Evolutionary conservation across 2,888 invertebrate genomes (phyloP).

Genomic region (Diadegma fenestrale): DNA sequence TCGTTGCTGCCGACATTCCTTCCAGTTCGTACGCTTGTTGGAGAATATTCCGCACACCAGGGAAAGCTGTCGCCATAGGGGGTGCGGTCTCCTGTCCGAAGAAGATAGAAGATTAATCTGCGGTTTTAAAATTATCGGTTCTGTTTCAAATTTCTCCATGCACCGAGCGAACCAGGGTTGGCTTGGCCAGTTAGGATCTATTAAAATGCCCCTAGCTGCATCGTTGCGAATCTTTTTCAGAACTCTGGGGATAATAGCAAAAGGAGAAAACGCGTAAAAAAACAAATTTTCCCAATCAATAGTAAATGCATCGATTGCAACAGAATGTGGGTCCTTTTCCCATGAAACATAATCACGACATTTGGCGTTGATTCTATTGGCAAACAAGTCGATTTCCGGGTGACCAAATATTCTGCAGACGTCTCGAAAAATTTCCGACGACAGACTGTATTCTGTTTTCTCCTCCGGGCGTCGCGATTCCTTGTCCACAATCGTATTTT

Average conservation of each 20-base stretch:
- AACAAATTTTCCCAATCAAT: constrained; percentile 14
- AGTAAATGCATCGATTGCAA: constrained; percentile 53
- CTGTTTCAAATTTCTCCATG: no score
- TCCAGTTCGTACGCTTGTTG: no score
- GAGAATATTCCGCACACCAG: no score
- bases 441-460: constrained; percentile 53
- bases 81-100: no score
- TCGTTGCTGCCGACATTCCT: no score
- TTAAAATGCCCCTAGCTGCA: constrained; percentile 39
- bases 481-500: constrained; percentile 42
- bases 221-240: constrained; percentile 56
- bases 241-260: constrained; percentile 23
- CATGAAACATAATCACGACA: constrained; percentile 47
- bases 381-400: constrained; percentile 47
- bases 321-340: constrained; percentile 33
- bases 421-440: constrained; percentile 32
- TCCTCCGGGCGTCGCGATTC: constrained; percentile 49
- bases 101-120: no score
- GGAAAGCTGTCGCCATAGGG: no score
- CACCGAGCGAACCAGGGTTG: no score
- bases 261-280: constrained; percentile 47
- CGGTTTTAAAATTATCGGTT: no score
- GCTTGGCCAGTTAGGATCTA: constrained; percentile 56
- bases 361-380: constrained; percentile 45
- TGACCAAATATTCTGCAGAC: constrained; percentile 20